These are phyloP conservation scores for Podarcis raffonei DNA, from an alignment of 2,113 vertebrate genomes.

Conservation along the genomic window DNA sequence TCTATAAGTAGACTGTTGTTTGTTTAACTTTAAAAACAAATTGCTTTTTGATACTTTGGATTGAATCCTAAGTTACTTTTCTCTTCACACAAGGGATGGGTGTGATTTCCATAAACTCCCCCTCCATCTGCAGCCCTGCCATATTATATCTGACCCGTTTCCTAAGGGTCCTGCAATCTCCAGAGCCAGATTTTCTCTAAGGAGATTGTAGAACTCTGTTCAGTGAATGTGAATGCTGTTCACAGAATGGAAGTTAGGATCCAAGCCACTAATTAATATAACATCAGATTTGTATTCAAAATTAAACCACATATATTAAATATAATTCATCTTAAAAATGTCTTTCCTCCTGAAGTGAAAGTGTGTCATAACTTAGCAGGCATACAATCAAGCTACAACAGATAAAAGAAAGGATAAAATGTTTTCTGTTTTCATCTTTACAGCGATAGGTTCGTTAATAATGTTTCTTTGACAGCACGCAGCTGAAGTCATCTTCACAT, in stretches of 20 bases:
- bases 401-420: constrained; percentile 49
- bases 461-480: background rate
- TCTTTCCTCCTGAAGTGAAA: background rate
- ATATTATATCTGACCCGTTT: background rate
- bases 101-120: background rate
- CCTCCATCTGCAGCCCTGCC: background rate
- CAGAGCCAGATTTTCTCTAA: no score
- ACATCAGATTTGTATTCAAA: constrained; percentile 47
- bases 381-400: constrained; percentile 50
- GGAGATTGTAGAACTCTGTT: no score
- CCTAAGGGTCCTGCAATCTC: background rate
- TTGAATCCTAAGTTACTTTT: background rate
- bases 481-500: constrained; percentile 39
- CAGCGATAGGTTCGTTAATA: constrained; percentile 43
- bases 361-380: constrained; percentile 40
- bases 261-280: constrained; percentile 3
- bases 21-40: constrained; percentile 24
- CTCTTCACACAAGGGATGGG: background rate
- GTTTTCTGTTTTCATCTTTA: constrained; percentile 55
- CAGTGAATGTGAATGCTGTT: background rate
- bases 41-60: constrained; percentile 10
- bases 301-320: constrained; percentile 19
- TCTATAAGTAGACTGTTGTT: background rate
- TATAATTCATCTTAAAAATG: background rate
- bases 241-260: background rate